Percentiles rank a stretch among this genome's conserved stretches.
Evolutionary conservation across 2,113 vertebrate species (phyloP).

Genomic region (Chamaea fasciata): DNA sequence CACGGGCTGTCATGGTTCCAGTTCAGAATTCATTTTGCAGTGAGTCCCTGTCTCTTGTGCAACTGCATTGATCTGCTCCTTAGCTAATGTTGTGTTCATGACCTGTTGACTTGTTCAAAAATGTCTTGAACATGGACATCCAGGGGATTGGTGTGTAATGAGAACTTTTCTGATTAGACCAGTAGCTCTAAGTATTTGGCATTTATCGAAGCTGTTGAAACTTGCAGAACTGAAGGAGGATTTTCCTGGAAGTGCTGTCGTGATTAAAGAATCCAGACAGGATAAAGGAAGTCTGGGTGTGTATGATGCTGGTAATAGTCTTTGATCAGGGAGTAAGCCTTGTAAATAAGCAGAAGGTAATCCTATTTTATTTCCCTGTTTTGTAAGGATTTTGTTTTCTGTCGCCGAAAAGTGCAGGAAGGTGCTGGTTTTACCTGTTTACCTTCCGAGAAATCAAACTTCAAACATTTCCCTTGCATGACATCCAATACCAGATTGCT

Average conservation of each 20-base stretch:
- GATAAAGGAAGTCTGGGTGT: neutral
- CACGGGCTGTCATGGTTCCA: neutral
- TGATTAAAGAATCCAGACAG: neutral
- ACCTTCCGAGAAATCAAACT: neutral
- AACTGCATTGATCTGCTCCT: neutral
- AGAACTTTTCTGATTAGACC: neutral
- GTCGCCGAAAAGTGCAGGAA: neutral
- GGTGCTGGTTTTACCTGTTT: neutral
- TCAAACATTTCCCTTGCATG: fast-evolving
- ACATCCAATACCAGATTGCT: neutral
- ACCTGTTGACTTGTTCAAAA: neutral
- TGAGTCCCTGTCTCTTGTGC: neutral
- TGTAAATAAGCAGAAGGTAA: neutral
- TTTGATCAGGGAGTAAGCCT: neutral
- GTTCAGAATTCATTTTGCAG: neutral
- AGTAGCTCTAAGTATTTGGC: neutral
- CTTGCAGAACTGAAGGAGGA: neutral
- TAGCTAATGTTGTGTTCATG: neutral
- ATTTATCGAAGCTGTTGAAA: neutral
- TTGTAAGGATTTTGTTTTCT: neutral
- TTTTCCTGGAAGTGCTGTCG: neutral
- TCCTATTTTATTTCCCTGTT: neutral
- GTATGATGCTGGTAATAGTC: neutral
- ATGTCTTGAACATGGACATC: neutral
- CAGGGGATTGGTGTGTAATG: neutral